Percentiles rank a stretch among this genome's conserved stretches.
These are phyloP conservation scores for Octodon degus DNA, from an alignment of 2,113 vertebrate genomes.

Conservation along the genomic window DNA sequence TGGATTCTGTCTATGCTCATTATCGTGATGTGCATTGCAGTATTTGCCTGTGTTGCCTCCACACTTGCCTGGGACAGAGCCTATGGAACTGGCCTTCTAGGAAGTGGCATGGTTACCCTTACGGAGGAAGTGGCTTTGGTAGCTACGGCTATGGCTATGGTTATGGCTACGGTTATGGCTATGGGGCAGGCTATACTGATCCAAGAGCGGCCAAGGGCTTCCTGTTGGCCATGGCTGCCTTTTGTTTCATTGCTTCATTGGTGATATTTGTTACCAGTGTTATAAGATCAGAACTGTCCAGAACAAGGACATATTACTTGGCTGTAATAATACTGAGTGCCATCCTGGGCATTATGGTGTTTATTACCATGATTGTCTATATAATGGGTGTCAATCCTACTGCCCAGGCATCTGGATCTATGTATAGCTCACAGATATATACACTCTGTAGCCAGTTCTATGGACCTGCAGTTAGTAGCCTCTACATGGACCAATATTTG, in stretches of 20 bases:
- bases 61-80: constrained; percentile 92
- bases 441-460: constrained; percentile 92
- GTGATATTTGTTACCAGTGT: constrained; percentile 90
- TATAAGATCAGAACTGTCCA: constrained; percentile 87
- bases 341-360: constrained; percentile 89
- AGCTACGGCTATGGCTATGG: constrained; percentile 67
- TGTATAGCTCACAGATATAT: constrained; percentile 88
- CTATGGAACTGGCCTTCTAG: constrained; percentile 84
- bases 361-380: constrained; percentile 94
- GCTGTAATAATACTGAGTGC: constrained; percentile 88
- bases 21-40: constrained; percentile 91
- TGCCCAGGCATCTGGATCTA: constrained; percentile 91
- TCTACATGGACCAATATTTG: constrained; percentile 93
- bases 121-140: constrained; percentile 76
- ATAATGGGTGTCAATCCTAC: constrained; percentile 93
- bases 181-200: constrained; percentile 90
- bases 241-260: constrained; percentile 90
- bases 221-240: constrained; percentile 90
- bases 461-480: constrained; percentile 82
- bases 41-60: constrained; percentile 95
- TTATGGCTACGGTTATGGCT: constrained; percentile 83
- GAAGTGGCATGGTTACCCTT: constrained; percentile 76
- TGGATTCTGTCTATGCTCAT: constrained; percentile 92
- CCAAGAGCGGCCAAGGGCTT: constrained; percentile 92
- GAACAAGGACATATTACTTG: constrained; percentile 90